Conservation (phyloP, 2,888 invertebrate species). For the Drosophila birchii region DNA sequence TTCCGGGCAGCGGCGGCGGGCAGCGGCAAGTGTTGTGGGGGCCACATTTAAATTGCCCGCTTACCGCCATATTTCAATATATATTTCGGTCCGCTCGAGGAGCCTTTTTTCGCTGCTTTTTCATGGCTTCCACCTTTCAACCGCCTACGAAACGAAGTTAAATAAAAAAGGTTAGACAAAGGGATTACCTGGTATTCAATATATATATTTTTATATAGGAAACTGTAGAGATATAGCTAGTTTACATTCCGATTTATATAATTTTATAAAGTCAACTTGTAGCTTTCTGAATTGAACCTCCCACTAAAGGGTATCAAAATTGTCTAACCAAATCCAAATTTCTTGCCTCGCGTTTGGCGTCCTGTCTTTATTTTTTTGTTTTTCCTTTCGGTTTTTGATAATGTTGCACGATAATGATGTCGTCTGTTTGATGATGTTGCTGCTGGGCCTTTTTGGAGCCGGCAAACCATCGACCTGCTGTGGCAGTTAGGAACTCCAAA, state of each 20-base stretch:
- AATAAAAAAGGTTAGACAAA: not conserved
- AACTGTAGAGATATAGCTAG: not conserved
- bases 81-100: conserved; percentile 54
- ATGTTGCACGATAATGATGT: conserved; percentile 82
- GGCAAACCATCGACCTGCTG: conserved; percentile 25
- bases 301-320: conserved; percentile 12
- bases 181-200: not conserved
- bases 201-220: not conserved
- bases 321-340: conserved; percentile 70
- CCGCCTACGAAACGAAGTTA: conserved; percentile 67
- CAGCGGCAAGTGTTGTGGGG: conserved; percentile 25
- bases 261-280: accelerated
- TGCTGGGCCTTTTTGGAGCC: conserved; percentile 38
- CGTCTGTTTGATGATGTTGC: conserved; percentile 79
- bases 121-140: conserved; percentile 32
- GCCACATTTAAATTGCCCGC: conserved; percentile 79
- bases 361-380: conserved; percentile 11
- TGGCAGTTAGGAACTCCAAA: conserved; percentile 23
- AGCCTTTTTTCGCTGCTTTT: conserved; percentile 3
- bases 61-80: conserved; percentile 82
- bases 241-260: not conserved
- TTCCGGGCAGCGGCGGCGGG: conserved; percentile 60
- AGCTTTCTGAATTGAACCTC: too few species aligned
- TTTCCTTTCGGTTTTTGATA: conserved; percentile 58
- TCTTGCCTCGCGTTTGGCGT: conserved; percentile 55